phyloP scores from a whole-genome alignment of 2,797 vertebrate genomes.

The Semaprochilodus insignis region DNA sequence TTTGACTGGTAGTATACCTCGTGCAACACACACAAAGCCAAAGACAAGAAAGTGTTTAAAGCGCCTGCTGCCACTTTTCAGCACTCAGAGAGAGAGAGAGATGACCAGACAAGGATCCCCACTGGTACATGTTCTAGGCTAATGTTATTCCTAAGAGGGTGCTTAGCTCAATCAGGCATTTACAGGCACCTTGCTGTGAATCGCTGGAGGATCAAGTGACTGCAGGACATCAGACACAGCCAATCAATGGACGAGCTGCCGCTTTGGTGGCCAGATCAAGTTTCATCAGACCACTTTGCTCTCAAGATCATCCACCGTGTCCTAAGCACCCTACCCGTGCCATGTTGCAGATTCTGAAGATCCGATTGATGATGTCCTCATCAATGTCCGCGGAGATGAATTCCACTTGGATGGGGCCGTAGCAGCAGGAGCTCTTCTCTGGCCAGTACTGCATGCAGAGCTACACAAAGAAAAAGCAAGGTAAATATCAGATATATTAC shows the following conservation, averaged over 20 bases:
- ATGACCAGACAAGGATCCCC: too few relatives aligned
- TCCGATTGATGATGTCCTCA: constrained; percentile 95
- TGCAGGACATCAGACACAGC: constrained; percentile 6
- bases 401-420: constrained; percentile 95
- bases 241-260: constrained; percentile 32
- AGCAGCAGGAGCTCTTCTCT: constrained; percentile 94
- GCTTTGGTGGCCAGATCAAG: constrained; percentile 4
- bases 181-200: constrained; percentile 1
- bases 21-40: too few relatives aligned
- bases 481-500: not conserved
- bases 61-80: too few relatives aligned
- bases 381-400: constrained; percentile 97
- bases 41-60: too few relatives aligned
- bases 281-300: not conserved
- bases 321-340: constrained; percentile 81
- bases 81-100: too few relatives aligned
- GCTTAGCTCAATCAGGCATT: not conserved
- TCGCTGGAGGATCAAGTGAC: constrained; percentile 31
- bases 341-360: constrained; percentile 99
- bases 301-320: constrained; percentile 18
- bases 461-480: constrained; percentile 64
- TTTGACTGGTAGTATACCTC: too few relatives aligned
- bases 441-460: constrained; percentile 99
- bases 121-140: too few relatives aligned
- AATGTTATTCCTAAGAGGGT: not conserved